A percentile compares a stretch with the other conserved stretches of the same genome.
Conservation (phyloP, 2,797 vertebrate genomes). For the Vespertilio murinus region DNA sequence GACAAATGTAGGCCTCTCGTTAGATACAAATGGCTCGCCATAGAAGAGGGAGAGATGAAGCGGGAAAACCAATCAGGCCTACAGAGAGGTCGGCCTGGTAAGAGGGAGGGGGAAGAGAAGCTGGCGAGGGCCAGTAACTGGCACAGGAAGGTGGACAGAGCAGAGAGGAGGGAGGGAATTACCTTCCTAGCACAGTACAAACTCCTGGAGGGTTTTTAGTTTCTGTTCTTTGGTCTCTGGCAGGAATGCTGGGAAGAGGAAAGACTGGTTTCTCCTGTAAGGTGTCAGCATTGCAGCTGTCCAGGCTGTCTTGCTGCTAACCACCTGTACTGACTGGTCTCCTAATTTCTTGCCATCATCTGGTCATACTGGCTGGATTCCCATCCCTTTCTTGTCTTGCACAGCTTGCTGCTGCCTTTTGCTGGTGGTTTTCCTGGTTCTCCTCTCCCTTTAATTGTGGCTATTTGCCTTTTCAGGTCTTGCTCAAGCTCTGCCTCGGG, state of each 20-base stretch:
- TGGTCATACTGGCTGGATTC: not conserved
- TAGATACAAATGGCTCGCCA: not conserved
- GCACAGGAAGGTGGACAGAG: not conserved
- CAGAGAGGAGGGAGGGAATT: not conserved
- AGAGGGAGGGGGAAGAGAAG: not conserved
- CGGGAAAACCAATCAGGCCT: not conserved
- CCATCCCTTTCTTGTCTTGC: not conserved
- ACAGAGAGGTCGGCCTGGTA: not conserved
- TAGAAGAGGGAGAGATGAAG: not conserved
- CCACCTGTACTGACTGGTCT: not conserved
- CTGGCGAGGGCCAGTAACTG: not conserved
- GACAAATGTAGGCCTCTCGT: not conserved
- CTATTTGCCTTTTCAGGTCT: not conserved
- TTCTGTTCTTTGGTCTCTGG: not conserved
- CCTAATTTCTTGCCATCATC: not conserved
- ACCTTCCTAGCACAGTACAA: not conserved
- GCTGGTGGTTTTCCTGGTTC: not conserved
- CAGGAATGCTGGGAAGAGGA: not conserved
- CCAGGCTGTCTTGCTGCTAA: not conserved
- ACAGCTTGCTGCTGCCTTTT: not conserved
- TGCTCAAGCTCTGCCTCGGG: rapidly evolving
- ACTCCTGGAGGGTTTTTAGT: not conserved
- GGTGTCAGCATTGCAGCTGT: not conserved
- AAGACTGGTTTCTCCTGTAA: not conserved
- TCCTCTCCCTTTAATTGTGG: not conserved